Percentiles rank a stretch among this genome's conserved stretches.
Evolutionary conservation across 2,113 vertebrate species (phyloP).

Genomic region (Phaetusa simplex): DNA sequence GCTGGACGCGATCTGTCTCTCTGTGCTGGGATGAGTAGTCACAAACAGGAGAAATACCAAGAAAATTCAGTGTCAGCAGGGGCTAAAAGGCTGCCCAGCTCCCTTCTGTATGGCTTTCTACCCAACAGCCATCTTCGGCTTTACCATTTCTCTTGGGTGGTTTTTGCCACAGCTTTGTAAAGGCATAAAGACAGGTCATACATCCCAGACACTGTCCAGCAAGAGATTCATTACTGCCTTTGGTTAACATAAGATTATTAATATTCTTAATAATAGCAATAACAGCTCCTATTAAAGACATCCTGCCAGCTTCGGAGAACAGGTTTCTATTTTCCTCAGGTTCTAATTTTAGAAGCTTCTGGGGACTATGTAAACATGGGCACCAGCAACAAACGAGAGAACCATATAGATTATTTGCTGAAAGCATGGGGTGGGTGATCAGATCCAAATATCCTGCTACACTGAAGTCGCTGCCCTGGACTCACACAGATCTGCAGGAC

Average conservation of each 20-base stretch:
- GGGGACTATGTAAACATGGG: not conserved
- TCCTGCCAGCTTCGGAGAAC: not conserved
- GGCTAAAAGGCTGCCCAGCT: not conserved
- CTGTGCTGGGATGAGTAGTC: not conserved
- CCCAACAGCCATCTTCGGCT: not conserved
- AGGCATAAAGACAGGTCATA: not conserved
- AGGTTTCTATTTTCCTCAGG: constrained; percentile 6
- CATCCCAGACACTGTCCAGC: not conserved
- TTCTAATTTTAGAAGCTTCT: constrained; percentile 32
- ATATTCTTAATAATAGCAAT: constrained; percentile 23
- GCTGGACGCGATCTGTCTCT: fast-evolving
- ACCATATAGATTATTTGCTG: not conserved
- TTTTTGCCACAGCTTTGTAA: not conserved
- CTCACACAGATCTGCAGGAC: not conserved
- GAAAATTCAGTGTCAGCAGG: not conserved
- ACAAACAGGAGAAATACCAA: not conserved
- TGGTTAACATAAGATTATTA: not conserved
- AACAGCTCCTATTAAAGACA: not conserved
- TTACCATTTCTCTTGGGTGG: not conserved
- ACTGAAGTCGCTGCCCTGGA: not conserved
- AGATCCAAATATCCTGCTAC: not conserved
- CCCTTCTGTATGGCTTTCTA: not conserved
- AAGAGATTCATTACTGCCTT: not conserved
- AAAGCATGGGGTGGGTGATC: not conserved
- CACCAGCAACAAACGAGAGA: not conserved